A percentile compares a stretch with the other conserved stretches of the same genome.
These are phyloP conservation scores for Threskiornis aethiopicus DNA, from an alignment of 2,797 vertebrate species.

Conservation along the genomic window DNA sequence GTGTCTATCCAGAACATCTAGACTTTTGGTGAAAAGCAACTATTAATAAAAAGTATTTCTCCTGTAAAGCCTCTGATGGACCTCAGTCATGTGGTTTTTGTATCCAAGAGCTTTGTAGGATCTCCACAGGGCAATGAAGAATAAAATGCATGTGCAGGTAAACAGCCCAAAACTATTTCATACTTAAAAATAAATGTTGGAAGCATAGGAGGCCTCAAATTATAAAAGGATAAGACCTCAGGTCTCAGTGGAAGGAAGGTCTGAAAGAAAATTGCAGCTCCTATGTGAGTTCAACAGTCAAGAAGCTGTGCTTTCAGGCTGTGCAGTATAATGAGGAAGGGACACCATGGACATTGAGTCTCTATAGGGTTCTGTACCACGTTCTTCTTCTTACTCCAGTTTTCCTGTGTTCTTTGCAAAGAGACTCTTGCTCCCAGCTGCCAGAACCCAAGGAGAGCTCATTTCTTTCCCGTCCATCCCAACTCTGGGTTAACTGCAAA, in stretches of 20 bases:
- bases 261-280: not conserved
- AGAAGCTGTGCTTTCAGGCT: not conserved
- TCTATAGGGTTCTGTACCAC: fast-evolving
- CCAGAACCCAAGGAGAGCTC: not conserved
- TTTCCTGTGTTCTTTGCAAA: not conserved
- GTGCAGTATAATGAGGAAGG: not conserved
- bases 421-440: not conserved
- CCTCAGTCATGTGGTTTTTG: not conserved
- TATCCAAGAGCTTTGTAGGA: not conserved
- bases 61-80: not conserved
- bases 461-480: not conserved
- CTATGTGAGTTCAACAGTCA: not conserved
- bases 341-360: not conserved
- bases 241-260: not conserved
- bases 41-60: not conserved
- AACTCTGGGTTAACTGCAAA: not conserved
- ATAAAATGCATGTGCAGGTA: not conserved
- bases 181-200: not conserved
- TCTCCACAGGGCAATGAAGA: not conserved
- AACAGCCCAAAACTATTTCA: not conserved
- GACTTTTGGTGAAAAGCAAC: not conserved
- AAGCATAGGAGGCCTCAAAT: not conserved
- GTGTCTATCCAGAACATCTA: not conserved
- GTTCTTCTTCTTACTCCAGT: not conserved
- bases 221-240: not conserved